Evolutionary conservation across 2,797 vertebrate species (phyloP).

Genomic region (Ataeniobius toweri): DNA sequence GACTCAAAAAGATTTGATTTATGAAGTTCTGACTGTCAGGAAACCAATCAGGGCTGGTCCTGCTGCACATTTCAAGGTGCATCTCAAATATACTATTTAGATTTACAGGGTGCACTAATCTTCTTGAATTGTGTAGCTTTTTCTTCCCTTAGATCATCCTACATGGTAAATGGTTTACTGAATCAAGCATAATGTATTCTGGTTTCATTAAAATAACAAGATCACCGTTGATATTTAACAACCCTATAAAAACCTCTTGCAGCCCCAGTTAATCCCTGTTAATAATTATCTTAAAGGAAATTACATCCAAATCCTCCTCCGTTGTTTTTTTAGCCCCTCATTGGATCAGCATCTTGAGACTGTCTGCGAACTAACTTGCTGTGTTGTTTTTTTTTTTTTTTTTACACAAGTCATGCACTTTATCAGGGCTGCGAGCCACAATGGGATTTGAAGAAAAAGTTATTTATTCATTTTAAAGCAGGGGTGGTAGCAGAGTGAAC

Average conservation of each 20-base stretch:
- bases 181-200: not conserved
- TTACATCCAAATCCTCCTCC: conserved; percentile 8
- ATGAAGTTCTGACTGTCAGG: not conserved
- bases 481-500: conserved; percentile 2
- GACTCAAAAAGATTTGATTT: not conserved
- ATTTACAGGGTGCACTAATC: not conserved
- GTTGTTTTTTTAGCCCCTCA: not conserved
- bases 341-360: conserved; percentile 9
- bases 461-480: conserved; percentile 11
- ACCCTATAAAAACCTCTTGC: not conserved
- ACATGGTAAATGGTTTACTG: not conserved
- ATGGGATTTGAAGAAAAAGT: conserved; percentile 4
- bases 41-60: not conserved
- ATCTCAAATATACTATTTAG: not conserved
- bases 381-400: conserved; percentile 42
- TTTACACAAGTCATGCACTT: conserved; percentile 38
- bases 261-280: not conserved
- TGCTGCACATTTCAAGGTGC: not conserved
- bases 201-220: no score
- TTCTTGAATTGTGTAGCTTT: not conserved
- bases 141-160: not conserved
- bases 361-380: conserved; percentile 7
- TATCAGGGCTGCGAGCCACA: conserved; percentile 50
- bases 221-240: not conserved
- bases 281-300: conserved; percentile 20